Evolutionary conservation across 1,140 invertebrate genomes (phyloP).

Genomic region (Drosophila pruinosa): DNA sequence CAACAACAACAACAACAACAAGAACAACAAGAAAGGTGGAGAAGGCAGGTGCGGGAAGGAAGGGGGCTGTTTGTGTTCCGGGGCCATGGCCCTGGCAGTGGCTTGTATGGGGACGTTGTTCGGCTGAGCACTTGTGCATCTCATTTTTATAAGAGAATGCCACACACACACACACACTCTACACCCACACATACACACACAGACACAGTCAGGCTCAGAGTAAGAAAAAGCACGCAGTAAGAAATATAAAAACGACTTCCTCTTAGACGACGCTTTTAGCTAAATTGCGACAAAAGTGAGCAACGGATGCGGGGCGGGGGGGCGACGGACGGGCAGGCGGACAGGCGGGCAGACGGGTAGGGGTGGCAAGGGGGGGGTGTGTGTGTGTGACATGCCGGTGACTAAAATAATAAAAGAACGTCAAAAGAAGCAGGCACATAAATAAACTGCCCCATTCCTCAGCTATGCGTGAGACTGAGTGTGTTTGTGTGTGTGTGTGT

Average conservation of each 20-base stretch:
- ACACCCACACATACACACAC: conserved; percentile 10
- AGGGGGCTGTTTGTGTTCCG: neutral
- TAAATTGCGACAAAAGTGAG: conserved; percentile 80
- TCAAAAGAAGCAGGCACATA: conserved; percentile 76
- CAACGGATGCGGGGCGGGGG: conserved; percentile 34
- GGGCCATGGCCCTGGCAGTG: conserved; percentile 16
- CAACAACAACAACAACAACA: conserved; percentile 1
- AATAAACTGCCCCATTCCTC: conserved; percentile 59
- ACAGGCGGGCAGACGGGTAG: neutral
- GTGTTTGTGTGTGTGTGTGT: conserved; percentile 31
- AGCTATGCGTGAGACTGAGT: neutral
- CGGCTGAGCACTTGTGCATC: conserved; percentile 47
- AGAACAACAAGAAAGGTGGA: neutral
- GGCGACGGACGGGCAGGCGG: neutral
- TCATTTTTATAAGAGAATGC: conserved; percentile 50
- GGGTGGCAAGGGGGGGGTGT: neutral
- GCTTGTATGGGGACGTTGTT: conserved; percentile 9
- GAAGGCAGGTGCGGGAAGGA: neutral
- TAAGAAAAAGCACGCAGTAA: conserved; percentile 25
- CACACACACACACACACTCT: conserved; percentile 21
- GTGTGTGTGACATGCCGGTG: conserved; percentile 37
- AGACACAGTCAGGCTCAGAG: neutral
- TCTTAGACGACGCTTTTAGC: conserved; percentile 79
- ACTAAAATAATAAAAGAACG: conserved; percentile 80
- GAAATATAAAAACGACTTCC: conserved; percentile 77